phyloP scores from a whole-genome alignment of 2,113 vertebrate genomes.

The Mustelus asterias region DNA sequence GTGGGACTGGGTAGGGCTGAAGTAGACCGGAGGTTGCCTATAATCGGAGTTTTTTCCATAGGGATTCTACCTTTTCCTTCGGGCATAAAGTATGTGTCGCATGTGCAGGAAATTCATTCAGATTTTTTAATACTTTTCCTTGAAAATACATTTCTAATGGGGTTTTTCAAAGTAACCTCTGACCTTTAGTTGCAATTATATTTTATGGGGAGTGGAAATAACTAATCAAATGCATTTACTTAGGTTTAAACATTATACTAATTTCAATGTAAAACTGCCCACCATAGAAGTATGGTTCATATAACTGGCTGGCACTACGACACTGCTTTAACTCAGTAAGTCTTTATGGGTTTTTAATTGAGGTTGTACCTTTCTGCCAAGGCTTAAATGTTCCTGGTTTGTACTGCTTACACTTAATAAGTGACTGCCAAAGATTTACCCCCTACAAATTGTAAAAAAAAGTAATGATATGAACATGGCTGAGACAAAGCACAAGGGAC shows the following conservation, averaged over 20 bases:
- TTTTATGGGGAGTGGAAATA: constrained; percentile 10
- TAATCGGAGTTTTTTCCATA: not conserved
- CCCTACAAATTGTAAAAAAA: not conserved
- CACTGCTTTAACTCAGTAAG: not conserved
- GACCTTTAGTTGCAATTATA: constrained; percentile 21
- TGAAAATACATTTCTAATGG: not conserved
- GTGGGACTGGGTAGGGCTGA: constrained; percentile 4
- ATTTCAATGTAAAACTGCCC: not conserved
- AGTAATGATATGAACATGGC: not conserved
- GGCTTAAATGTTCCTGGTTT: not conserved
- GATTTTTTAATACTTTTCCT: not conserved
- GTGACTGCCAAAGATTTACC: not conserved
- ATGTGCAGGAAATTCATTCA: not conserved
- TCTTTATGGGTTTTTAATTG: not conserved
- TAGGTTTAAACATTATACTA: not conserved
- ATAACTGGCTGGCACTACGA: not conserved
- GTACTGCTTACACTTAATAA: not conserved
- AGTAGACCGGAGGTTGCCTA: not conserved
- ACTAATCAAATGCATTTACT: not conserved
- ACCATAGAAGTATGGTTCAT: not conserved
- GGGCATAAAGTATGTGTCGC: not conserved
- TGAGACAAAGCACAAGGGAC: not conserved
- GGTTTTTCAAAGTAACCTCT: not conserved
- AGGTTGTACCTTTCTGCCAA: not conserved
- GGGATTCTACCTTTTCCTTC: not conserved